These are phyloP conservation scores for Calephelis nemesis DNA, from an alignment of 1,140 invertebrate genomes.

Conservation along the genomic window DNA sequence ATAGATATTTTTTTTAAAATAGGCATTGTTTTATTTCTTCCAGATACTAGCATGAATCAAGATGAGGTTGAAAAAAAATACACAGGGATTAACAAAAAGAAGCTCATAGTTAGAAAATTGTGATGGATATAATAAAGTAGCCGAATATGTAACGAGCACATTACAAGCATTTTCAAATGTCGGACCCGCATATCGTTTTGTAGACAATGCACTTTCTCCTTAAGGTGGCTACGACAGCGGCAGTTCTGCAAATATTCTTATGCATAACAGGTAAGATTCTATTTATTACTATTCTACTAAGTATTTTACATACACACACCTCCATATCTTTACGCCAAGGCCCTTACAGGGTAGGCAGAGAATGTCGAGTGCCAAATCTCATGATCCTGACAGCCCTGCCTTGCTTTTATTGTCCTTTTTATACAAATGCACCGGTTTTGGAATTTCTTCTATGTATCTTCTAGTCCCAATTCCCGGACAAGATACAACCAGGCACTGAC, in stretches of 20 bases:
- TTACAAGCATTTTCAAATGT: conserved; percentile 60
- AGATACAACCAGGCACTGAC: too few species aligned
- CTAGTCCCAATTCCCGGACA: too few species aligned
- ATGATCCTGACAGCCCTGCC: too few species aligned
- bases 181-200: conserved; percentile 48
- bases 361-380: too few species aligned
- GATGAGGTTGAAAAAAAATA: conserved; percentile 4
- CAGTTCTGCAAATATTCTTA: conserved; percentile 62
- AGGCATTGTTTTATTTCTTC: conserved; percentile 18
- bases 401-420: too few species aligned
- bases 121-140: conserved; percentile 57
- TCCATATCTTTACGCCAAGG: too few species aligned
- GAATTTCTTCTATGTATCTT: too few species aligned
- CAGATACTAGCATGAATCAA: conserved; percentile 37
- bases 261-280: conserved; percentile 55
- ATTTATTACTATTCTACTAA: background rate
- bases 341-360: too few species aligned
- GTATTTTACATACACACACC: too few species aligned
- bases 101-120: conserved; percentile 15
- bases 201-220: conserved; percentile 73
- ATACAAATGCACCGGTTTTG: too few species aligned
- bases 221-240: conserved; percentile 56
- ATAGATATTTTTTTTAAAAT: too few species aligned
- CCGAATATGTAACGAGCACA: conserved; percentile 35
- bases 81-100: conserved; percentile 8